Percentiles rank a stretch among this genome's conserved stretches.
Evolutionary conservation across 2,888 invertebrate genomes (phyloP).

Genomic region (Chrysolina americana): DNA sequence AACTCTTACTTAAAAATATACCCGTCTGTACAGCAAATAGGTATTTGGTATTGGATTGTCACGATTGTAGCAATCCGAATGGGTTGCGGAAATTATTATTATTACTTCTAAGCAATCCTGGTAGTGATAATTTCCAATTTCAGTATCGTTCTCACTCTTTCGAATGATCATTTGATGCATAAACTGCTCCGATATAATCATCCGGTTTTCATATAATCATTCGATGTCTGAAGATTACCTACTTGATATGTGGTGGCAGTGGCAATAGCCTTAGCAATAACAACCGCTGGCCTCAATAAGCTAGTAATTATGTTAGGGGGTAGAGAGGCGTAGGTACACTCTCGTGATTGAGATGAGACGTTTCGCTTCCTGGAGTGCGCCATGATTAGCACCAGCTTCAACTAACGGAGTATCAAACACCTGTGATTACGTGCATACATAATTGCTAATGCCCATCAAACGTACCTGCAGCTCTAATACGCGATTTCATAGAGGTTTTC

Average conservation of each 20-base stretch:
- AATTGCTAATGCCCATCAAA: constrained; percentile 35
- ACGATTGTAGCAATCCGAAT: no score
- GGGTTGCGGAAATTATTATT: no score
- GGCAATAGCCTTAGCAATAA: constrained; percentile 15
- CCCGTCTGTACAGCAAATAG: no score
- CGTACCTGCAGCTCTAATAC: constrained; percentile 10
- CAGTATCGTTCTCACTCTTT: neutral
- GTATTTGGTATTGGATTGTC: no score
- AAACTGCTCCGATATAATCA: neutral
- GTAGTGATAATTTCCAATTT: neutral
- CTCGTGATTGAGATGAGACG: constrained; percentile 37
- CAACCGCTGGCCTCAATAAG: constrained; percentile 35
- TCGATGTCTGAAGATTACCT: constrained; percentile 2
- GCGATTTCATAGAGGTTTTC: constrained; percentile 12
- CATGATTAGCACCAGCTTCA: constrained; percentile 52
- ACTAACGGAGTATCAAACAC: constrained; percentile 51
- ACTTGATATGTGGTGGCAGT: constrained; percentile 15
- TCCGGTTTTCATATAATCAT: neutral
- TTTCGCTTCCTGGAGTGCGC: constrained; percentile 53
- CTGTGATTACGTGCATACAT: constrained; percentile 52
- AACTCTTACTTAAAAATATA: no score
- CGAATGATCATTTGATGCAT: neutral
- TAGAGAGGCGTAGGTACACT: constrained; percentile 24
- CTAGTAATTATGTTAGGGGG: constrained; percentile 32
- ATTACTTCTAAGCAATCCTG: no score